Conservation (phyloP, 2,888 invertebrate genomes). For the Abrostola tripartita region DNA sequence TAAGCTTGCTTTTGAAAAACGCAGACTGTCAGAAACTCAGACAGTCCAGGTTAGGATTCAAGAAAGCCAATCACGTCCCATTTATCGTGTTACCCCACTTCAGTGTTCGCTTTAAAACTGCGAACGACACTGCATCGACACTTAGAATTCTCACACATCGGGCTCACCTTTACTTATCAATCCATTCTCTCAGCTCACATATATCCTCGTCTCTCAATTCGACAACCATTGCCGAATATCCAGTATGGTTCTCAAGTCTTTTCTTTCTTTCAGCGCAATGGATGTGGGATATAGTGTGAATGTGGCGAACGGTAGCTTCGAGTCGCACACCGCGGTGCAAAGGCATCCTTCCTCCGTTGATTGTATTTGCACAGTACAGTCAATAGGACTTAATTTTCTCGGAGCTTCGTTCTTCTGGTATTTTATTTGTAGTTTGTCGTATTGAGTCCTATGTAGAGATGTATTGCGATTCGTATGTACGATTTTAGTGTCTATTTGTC, state of each 20-base stretch:
- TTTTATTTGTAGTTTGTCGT: slow-evolving; percentile 66
- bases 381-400: slow-evolving; percentile 77
- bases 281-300: neutral
- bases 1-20: slow-evolving; percentile 14
- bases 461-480: slow-evolving; percentile 46
- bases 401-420: slow-evolving; percentile 58
- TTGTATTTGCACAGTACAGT: slow-evolving; percentile 73
- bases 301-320: neutral
- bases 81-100: slow-evolving; percentile 55
- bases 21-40: slow-evolving; percentile 1
- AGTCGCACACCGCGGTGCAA: slow-evolving; percentile 31
- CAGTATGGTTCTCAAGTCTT: fast-evolving
- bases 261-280: slow-evolving; percentile 21
- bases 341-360: slow-evolving; percentile 67
- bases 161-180: slow-evolving; percentile 67
- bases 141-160: slow-evolving; percentile 71
- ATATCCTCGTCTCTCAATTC: slow-evolving; percentile 3
- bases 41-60: slow-evolving; percentile 38
- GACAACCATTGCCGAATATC: slow-evolving; percentile 28
- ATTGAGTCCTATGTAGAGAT: slow-evolving; percentile 51
- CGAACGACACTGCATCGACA: slow-evolving; percentile 62
- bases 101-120: slow-evolving; percentile 56
- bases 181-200: slow-evolving; percentile 30
- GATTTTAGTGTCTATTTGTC: slow-evolving; percentile 47
- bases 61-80: slow-evolving; percentile 58